Evolutionary conservation across 2,888 invertebrate genomes (phyloP).

Genomic region (Caenorhabditis sp.): DNA sequence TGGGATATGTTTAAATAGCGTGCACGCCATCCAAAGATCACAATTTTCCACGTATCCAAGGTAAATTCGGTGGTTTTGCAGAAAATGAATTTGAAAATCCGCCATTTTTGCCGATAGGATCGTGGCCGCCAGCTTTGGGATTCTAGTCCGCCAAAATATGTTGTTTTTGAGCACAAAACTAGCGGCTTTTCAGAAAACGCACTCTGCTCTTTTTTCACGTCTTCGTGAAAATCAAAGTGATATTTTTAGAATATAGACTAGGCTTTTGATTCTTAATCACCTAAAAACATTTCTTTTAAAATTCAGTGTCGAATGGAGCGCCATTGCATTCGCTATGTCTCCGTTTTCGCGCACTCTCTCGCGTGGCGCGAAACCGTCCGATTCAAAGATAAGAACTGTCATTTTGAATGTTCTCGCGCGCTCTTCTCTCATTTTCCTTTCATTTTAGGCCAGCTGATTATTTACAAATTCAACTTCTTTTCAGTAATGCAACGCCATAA

Average conservation of each 20-base stretch:
- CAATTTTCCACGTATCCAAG: too few species aligned
- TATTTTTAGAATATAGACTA: too few species aligned
- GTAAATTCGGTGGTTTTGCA: too few species aligned
- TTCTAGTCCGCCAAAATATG: slow-evolving; percentile 9
- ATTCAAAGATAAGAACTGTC: slow-evolving; percentile 35
- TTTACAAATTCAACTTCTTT: slow-evolving; percentile 16
- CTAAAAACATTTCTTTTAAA: not conserved
- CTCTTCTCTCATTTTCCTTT: not conserved
- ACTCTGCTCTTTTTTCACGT: not conserved
- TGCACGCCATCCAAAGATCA: too few species aligned
- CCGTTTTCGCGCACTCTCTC: slow-evolving; percentile 19
- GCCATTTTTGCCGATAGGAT: slow-evolving; percentile 20
- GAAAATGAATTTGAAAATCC: slow-evolving; percentile 27
- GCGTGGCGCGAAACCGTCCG: slow-evolving; percentile 37
- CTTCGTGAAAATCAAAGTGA: too few species aligned
- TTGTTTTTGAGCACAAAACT: slow-evolving; percentile 6
- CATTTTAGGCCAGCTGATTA: too few species aligned
- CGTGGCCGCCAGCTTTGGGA: slow-evolving; percentile 16
- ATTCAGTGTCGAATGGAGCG: slow-evolving; percentile 20
- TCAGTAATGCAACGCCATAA: slow-evolving; percentile 71
- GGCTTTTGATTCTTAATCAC: too few species aligned
- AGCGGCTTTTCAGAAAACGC: too few species aligned
- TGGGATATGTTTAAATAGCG: slow-evolving; percentile 25
- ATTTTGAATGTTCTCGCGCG: not conserved
- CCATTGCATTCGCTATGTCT: slow-evolving; percentile 24